Conservation (phyloP, 2,888 invertebrate species). For the Terebella lapidaria region DNA sequence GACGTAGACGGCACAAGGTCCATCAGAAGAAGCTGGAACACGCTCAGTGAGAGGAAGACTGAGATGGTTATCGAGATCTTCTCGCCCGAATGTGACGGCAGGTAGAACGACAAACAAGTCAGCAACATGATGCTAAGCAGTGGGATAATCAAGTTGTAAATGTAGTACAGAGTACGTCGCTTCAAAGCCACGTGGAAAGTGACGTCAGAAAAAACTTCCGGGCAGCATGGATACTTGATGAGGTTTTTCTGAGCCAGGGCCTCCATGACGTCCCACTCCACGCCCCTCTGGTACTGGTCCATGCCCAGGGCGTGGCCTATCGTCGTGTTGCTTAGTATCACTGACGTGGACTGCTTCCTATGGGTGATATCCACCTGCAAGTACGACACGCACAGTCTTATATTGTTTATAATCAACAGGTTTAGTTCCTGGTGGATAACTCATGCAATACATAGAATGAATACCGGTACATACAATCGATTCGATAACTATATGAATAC, state of each 20-base stretch:
- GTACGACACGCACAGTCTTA: too few relatives aligned
- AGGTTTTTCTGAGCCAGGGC: conserved; percentile 58
- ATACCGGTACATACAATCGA: too few relatives aligned
- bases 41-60: conserved; percentile 63
- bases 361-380: too few relatives aligned
- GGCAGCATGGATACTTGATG: conserved; percentile 58
- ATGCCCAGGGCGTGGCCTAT: conserved; percentile 51
- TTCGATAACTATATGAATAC: too few relatives aligned
- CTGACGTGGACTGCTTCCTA: too few relatives aligned
- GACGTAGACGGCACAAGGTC: conserved; percentile 97
- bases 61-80: conserved; percentile 63
- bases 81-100: conserved; percentile 96
- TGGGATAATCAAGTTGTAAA: conserved; percentile 92
- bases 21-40: conserved; percentile 94
- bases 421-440: too few relatives aligned
- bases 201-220: conserved; percentile 52
- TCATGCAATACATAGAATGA: too few relatives aligned
- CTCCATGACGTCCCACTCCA: conserved; percentile 57
- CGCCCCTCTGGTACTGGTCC: conserved; percentile 46
- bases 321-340: too few relatives aligned
- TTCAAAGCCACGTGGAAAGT: conserved; percentile 52
- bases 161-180: conserved; percentile 77
- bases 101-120: conserved; percentile 93
- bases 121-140: conserved; percentile 94
- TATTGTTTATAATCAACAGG: too few relatives aligned